Conservation (phyloP, 2,113 vertebrate genomes). For the Labeo catla region DNA sequence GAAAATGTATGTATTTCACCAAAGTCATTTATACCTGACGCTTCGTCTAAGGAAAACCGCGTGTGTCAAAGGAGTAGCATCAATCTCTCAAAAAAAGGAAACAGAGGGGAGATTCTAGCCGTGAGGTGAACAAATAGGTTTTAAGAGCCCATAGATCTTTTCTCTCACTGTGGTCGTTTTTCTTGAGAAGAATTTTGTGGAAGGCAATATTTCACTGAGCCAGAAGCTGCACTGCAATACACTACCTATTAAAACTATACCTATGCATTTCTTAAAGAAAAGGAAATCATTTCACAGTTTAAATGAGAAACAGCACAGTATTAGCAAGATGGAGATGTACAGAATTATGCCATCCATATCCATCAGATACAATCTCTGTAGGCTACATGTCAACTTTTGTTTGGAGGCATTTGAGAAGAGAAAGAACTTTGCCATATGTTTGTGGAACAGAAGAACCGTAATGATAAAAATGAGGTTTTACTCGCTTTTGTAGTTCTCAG, state of each 20-base stretch:
- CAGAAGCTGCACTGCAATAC: not conserved
- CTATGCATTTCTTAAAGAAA: not conserved
- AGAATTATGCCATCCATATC: not conserved
- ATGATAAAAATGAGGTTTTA: not conserved
- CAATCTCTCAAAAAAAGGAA: slow-evolving; percentile 34
- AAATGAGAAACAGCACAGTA: not conserved
- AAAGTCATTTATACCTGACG: slow-evolving; percentile 3
- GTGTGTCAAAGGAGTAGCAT: slow-evolving; percentile 1
- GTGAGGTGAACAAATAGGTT: slow-evolving; percentile 33
- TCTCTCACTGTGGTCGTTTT: slow-evolving; percentile 20
- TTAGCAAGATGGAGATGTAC: not conserved
- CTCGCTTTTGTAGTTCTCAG: not conserved
- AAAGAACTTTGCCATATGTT: not conserved
- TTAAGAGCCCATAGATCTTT: slow-evolving; percentile 40
- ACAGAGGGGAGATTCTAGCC: slow-evolving; percentile 20
- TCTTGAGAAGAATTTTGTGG: not conserved
- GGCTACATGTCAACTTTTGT: not conserved
- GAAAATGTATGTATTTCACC: slow-evolving; percentile 1
- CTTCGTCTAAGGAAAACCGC: not conserved
- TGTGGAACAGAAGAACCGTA: not conserved
- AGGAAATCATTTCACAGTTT: not conserved
- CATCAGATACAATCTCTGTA: not conserved
- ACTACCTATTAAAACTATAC: not conserved
- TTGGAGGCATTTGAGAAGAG: not conserved
- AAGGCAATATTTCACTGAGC: slow-evolving; percentile 22